phyloP scores from a whole-genome alignment of 2,888 invertebrate species.

The Adelphocoris suturalis region DNA sequence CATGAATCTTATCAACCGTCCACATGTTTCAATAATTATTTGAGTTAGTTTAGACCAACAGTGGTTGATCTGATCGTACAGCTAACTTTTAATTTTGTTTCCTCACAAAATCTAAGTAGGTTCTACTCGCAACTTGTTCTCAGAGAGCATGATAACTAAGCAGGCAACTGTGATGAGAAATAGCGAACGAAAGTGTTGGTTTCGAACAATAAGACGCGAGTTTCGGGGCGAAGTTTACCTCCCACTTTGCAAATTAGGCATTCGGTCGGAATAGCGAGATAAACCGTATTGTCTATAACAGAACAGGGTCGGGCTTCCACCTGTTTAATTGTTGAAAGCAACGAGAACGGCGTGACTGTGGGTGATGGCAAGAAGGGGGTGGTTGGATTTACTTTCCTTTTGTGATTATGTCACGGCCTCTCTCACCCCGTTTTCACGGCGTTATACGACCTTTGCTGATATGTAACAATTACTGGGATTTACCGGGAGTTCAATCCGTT shows the following conservation, averaged over 20 bases:
- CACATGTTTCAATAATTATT: too few relatives aligned
- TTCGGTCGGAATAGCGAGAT: slow-evolving; percentile 68
- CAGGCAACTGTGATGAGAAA: background rate
- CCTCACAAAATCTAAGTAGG: too few relatives aligned
- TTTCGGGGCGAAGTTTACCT: slow-evolving; percentile 66
- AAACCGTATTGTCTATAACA: slow-evolving; percentile 67
- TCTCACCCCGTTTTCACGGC: background rate
- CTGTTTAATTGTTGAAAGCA: slow-evolving; percentile 58
- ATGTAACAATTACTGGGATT: background rate
- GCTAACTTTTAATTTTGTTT: background rate
- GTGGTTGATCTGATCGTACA: background rate
- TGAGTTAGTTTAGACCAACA: too few relatives aligned
- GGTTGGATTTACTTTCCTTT: slow-evolving; percentile 28
- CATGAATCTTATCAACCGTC: too few relatives aligned
- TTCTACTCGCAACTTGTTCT: too few relatives aligned
- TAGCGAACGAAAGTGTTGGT: slow-evolving; percentile 45
- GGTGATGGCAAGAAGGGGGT: background rate
- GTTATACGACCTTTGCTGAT: background rate
- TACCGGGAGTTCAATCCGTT: too few relatives aligned
- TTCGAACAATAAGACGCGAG: slow-evolving; percentile 56
- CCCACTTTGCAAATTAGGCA: slow-evolving; percentile 67
- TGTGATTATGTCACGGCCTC: slow-evolving; percentile 17
- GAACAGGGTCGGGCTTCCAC: slow-evolving; percentile 35
- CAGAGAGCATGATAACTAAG: background rate
- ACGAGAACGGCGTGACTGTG: background rate